These are phyloP conservation scores for Discoglossus pictus DNA, from an alignment of 2,797 vertebrate species.

Conservation along the genomic window DNA sequence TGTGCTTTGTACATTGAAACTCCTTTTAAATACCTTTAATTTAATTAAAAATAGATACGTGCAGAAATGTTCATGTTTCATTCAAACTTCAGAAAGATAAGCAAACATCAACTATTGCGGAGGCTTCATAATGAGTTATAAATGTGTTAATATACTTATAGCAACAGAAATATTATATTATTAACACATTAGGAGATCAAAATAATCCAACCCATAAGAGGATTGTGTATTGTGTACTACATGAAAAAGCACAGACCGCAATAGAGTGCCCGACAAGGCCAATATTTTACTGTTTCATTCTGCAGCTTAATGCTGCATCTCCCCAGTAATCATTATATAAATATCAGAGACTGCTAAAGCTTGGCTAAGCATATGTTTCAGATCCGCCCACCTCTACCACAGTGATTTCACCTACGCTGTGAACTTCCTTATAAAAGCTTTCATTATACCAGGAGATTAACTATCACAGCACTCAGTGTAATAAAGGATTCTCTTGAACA, in stretches of 20 bases:
- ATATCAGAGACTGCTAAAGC: constrained; percentile 21
- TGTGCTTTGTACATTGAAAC: too few relatives aligned
- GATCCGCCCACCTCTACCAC: constrained; percentile 33
- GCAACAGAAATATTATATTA: too few relatives aligned
- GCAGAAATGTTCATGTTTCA: too few relatives aligned
- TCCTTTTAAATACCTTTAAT: too few relatives aligned
- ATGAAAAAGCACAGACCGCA: neutral
- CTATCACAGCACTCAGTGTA: constrained; percentile 31
- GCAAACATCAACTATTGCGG: too few relatives aligned
- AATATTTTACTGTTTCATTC: neutral
- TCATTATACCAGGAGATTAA: constrained; percentile 45
- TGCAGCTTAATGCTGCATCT: neutral
- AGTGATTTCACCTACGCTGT: constrained; percentile 36
- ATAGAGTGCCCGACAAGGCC: neutral
- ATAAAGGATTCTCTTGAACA: constrained; percentile 40
- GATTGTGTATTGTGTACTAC: too few relatives aligned
- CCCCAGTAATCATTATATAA: constrained; percentile 25
- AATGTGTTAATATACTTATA: too few relatives aligned
- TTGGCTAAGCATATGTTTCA: constrained; percentile 1
- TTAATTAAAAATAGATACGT: too few relatives aligned
- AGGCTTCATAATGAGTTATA: too few relatives aligned
- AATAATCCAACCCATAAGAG: too few relatives aligned
- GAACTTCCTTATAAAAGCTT: constrained; percentile 44
- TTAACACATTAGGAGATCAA: too few relatives aligned
- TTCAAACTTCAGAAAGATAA: too few relatives aligned